Evolutionary conservation across 2,113 vertebrate genomes (phyloP).

Genomic region (Chauna torquata): DNA sequence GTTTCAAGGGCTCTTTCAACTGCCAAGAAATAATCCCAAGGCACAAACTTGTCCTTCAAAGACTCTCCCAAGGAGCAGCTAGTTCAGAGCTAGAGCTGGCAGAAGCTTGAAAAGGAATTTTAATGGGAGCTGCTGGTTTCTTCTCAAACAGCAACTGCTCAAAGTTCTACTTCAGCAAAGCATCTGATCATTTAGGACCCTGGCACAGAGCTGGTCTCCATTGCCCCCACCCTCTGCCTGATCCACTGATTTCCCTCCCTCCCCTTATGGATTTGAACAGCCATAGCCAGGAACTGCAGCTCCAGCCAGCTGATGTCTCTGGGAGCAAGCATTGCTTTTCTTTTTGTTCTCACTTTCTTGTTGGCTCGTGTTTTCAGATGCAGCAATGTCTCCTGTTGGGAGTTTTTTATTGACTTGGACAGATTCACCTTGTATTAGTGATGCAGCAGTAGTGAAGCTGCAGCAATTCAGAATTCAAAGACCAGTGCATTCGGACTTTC

Average conservation of each 20-base stretch:
- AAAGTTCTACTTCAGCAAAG: background rate
- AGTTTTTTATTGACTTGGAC: background rate
- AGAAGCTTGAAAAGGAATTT: background rate
- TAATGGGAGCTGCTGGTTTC: background rate
- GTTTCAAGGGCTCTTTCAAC: background rate
- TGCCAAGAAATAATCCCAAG: background rate
- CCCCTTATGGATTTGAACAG: background rate
- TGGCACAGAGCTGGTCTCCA: background rate
- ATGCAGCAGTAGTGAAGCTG: background rate
- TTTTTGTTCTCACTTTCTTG: background rate
- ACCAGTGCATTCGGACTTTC: background rate
- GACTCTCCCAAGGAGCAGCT: background rate
- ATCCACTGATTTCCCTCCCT: background rate
- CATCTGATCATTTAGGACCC: background rate
- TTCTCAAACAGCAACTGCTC: background rate
- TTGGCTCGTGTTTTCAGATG: background rate
- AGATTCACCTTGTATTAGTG: background rate
- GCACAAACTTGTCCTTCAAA: background rate
- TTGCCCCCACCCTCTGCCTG: fast-evolving
- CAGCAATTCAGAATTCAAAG: background rate
- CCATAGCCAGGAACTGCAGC: background rate
- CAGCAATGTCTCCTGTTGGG: background rate
- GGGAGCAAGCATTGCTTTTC: background rate
- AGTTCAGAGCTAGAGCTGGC: background rate
- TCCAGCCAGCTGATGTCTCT: background rate